phyloP scores from a whole-genome alignment of 2,113 vertebrate genomes.

The Poeciliopsis retropinna region DNA sequence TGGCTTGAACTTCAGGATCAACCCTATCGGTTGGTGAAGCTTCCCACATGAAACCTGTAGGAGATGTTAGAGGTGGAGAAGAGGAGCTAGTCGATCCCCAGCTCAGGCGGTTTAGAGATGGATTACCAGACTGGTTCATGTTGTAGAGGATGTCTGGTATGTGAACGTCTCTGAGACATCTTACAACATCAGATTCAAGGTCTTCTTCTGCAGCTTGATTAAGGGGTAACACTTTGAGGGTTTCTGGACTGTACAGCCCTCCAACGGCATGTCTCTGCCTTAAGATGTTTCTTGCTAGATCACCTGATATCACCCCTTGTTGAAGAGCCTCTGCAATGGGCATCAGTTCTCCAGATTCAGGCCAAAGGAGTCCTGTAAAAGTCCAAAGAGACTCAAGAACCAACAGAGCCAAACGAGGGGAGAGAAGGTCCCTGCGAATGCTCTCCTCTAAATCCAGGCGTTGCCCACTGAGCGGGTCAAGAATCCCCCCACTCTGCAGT shows the following conservation, averaged over 20 bases:
- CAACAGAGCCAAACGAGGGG: constrained; percentile 82
- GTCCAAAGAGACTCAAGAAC: constrained; percentile 87
- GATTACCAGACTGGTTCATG: constrained; percentile 71
- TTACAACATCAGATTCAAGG: constrained; percentile 73
- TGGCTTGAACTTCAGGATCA: constrained; percentile 51
- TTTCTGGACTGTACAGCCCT: constrained; percentile 85
- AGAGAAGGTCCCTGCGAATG: constrained; percentile 81
- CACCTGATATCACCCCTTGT: constrained; percentile 85
- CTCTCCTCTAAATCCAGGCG: constrained; percentile 87
- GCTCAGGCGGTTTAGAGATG: constrained; percentile 64
- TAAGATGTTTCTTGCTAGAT: constrained; percentile 82
- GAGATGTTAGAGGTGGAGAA: constrained; percentile 45
- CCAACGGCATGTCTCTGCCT: constrained; percentile 80
- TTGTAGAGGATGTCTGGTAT: constrained; percentile 85
- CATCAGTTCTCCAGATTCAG: constrained; percentile 89
- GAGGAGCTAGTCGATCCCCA: constrained; percentile 67
- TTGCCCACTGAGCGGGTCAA: constrained; percentile 81
- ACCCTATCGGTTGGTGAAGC: constrained; percentile 39
- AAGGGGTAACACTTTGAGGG: constrained; percentile 82
- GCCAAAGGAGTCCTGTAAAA: constrained; percentile 88
- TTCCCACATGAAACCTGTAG: constrained; percentile 36
- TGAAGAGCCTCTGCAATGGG: constrained; percentile 85
- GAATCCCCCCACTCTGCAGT: constrained; percentile 87
- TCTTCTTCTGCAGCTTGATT: constrained; percentile 77
- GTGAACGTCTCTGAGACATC: constrained; percentile 75